Percentiles rank a stretch among this genome's conserved stretches.
Conservation (phyloP, 1,140 invertebrate genomes). For the Mactra quadrangularis region DNA sequence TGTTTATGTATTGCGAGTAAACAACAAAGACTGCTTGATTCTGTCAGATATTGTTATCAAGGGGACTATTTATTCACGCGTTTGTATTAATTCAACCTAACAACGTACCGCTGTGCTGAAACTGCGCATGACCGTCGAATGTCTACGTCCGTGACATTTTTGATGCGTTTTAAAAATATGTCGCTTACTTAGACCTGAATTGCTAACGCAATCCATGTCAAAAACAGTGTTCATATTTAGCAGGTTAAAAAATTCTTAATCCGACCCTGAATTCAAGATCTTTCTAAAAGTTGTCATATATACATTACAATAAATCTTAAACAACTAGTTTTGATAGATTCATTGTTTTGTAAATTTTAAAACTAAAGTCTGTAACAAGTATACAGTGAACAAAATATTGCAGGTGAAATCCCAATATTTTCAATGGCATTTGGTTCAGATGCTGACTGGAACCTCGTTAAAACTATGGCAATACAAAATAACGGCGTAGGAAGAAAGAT, state of each 20-base stretch:
- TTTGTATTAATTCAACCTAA: no score
- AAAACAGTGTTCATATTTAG: background rate
- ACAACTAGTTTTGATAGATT: background rate
- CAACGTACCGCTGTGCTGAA: no score
- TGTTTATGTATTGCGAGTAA: no score
- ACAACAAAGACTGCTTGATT: no score
- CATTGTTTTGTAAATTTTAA: background rate
- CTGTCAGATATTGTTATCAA: no score
- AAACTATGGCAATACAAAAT: slow-evolving; percentile 88
- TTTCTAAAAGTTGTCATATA: background rate
- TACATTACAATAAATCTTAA: background rate
- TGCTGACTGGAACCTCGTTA: slow-evolving; percentile 88
- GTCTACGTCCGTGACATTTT: no score
- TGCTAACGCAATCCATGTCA: no score
- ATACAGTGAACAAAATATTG: background rate
- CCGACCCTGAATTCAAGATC: background rate
- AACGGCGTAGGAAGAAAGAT: slow-evolving; percentile 89
- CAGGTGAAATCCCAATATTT: slow-evolving; percentile 84
- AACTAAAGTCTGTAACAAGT: background rate
- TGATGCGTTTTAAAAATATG: no score
- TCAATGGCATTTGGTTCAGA: slow-evolving; percentile 89
- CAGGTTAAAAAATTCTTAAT: background rate
- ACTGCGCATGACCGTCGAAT: no score
- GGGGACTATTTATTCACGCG: no score
- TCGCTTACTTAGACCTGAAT: no score